These are phyloP conservation scores for Catagonus wagneri DNA, from an alignment of 2,113 vertebrate species.

Conservation along the genomic window DNA sequence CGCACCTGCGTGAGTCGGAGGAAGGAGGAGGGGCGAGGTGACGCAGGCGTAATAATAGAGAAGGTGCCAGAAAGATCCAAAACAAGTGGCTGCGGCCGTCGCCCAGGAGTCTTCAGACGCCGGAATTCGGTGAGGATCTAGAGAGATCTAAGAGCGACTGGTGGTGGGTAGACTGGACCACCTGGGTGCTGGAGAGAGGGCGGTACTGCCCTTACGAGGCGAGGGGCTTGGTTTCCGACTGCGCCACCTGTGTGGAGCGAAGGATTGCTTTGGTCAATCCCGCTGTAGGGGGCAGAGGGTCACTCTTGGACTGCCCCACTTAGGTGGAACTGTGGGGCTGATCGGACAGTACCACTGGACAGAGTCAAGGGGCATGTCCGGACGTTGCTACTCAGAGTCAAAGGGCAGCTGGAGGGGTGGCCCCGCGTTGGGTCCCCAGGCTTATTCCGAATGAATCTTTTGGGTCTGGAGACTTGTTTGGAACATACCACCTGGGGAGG, in stretches of 20 bases:
- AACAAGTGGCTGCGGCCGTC: slow-evolving; percentile 82
- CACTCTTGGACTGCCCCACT: background rate
- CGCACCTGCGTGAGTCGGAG: slow-evolving; percentile 81
- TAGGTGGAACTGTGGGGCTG: background rate
- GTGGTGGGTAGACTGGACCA: background rate
- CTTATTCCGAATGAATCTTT: background rate
- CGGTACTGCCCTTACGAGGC: background rate
- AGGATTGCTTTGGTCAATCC: background rate
- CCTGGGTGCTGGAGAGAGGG: background rate
- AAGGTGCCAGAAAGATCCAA: slow-evolving; percentile 85
- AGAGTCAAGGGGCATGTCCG: background rate
- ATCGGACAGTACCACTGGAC: background rate
- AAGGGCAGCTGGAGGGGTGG: background rate
- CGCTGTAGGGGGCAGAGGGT: background rate
- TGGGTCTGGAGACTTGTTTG: background rate
- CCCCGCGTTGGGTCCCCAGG: background rate
- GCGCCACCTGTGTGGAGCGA: background rate
- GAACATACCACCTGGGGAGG: slow-evolving; percentile 57
- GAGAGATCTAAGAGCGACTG: background rate
- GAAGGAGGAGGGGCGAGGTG: slow-evolving; percentile 64
- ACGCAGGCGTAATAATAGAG: slow-evolving; percentile 83
- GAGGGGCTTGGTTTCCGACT: background rate
- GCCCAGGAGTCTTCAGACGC: slow-evolving; percentile 55
- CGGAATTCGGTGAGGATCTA: slow-evolving; percentile 63
- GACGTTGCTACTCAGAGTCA: background rate